Conservation (phyloP, 2,113 vertebrate species). For the Cryptomyrus ogoouensis region DNA sequence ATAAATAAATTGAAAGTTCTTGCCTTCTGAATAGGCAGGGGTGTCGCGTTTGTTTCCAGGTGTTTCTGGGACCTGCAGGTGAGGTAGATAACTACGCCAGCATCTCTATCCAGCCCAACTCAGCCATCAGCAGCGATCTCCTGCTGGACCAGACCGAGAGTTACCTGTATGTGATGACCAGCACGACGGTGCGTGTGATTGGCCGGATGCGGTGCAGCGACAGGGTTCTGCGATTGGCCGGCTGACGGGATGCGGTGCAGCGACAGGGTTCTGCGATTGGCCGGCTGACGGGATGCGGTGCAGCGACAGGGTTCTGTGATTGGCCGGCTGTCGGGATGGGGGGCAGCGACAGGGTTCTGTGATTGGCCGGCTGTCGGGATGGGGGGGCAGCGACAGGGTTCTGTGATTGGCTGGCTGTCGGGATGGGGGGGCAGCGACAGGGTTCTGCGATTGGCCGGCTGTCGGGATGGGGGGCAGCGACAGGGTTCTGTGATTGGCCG, state of each 20-base stretch:
- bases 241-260: no score
- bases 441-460: background rate
- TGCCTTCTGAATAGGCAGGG: background rate
- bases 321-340: no score
- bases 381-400: no score
- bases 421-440: background rate
- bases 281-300: background rate
- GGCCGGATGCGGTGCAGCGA: background rate
- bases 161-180: slow-evolving; percentile 86
- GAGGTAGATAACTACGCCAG: slow-evolving; percentile 63
- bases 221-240: no score
- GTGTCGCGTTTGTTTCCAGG: slow-evolving; percentile 52
- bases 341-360: no score
- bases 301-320: background rate
- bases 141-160: slow-evolving; percentile 71
- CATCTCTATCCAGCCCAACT: slow-evolving; percentile 65
- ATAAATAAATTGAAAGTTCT: background rate
- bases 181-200: slow-evolving; percentile 58
- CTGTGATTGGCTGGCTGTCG: background rate
- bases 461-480: no score
- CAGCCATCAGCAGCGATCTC: slow-evolving; percentile 75
- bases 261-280: no score
- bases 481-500: no score
- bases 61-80: slow-evolving; percentile 70
- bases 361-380: no score